Conservation (phyloP, 2,113 vertebrate genomes). For the Petaurus breviceps region DNA sequence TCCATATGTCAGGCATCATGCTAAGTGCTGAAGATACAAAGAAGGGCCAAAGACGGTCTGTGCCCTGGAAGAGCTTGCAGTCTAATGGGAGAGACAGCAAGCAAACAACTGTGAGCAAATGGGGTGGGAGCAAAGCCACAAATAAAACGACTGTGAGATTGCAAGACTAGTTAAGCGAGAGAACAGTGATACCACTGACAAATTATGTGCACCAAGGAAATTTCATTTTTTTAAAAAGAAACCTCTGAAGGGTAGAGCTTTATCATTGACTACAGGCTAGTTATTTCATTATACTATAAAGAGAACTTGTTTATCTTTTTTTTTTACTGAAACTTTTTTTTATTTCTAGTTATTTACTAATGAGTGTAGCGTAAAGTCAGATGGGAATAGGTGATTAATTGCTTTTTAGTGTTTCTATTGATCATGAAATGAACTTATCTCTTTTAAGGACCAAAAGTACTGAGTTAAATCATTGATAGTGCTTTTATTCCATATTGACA, state of each 20-base stretch:
- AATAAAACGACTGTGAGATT: background rate
- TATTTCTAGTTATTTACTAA: conserved; percentile 54
- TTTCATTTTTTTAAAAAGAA: background rate
- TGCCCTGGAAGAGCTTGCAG: background rate
- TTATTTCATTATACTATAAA: background rate
- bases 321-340: background rate
- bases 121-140: background rate
- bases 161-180: background rate
- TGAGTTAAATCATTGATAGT: conserved; percentile 81
- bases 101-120: background rate
- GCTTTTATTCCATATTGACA: conserved; percentile 85
- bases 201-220: background rate
- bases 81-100: background rate
- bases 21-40: background rate
- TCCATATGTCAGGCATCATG: background rate
- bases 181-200: too few species aligned
- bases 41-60: background rate
- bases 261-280: background rate
- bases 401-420: conserved; percentile 74
- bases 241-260: background rate
- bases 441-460: conserved; percentile 78
- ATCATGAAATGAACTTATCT: conserved; percentile 79
- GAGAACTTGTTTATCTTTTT: background rate
- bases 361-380: conserved; percentile 69
- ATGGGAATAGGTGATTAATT: conserved; percentile 75